Evolutionary conservation across 2,797 vertebrate genomes (phyloP).

Genomic region (Cirrhinus molitorella): DNA sequence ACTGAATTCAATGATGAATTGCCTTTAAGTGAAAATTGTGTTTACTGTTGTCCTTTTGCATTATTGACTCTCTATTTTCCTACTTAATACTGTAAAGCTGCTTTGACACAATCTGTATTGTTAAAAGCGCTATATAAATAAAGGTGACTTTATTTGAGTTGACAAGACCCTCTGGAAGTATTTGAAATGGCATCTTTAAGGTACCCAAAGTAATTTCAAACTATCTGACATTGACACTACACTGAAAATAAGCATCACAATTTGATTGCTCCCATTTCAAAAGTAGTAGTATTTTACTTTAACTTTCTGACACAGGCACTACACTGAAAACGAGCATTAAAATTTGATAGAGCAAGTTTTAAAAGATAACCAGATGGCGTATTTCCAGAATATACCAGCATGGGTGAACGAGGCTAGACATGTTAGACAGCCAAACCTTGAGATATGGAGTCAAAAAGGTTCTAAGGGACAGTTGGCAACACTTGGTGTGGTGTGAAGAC

Average conservation of each 20-base stretch:
- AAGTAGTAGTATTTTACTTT: background rate
- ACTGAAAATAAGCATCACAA: background rate
- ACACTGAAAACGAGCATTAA: background rate
- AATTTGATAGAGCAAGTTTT: background rate
- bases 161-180: too few species aligned
- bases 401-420: background rate
- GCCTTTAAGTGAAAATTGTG: too few species aligned
- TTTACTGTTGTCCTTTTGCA: too few species aligned
- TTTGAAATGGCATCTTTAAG: too few species aligned
- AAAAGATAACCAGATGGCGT: background rate
- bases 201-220: too few species aligned
- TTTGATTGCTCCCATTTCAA: background rate
- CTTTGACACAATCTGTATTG: too few species aligned
- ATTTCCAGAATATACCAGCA: background rate
- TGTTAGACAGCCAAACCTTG: background rate
- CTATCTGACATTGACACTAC: background rate
- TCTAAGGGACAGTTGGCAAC: background rate
- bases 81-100: too few species aligned
- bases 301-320: background rate
- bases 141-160: too few species aligned
- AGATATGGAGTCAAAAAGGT: slow-evolving; percentile 8
- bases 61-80: too few species aligned
- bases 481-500: background rate
- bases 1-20: too few species aligned
- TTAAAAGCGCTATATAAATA: too few species aligned